Base-by-base conservation (phyloP, 2,888 invertebrate species). In the Nectonema munidae region DNA sequence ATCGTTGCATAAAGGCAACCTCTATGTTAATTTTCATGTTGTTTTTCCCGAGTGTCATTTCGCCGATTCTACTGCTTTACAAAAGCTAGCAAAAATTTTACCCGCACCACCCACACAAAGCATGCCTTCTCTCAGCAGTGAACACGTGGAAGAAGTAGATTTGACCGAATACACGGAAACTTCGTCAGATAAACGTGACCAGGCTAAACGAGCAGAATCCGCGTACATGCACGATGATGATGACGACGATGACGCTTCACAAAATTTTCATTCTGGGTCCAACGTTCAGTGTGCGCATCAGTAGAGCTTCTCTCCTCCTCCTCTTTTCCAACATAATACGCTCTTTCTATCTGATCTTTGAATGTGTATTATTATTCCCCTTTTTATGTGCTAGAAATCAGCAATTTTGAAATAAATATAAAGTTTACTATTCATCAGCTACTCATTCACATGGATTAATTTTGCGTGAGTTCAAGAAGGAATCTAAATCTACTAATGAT, bases 21-120 rank as follows among this genome's bases (percentile, higher is more conserved):
- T 86, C 37, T 70, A 70, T 50, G 65, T 83, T 40, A 69, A 71
- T 47, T 79, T 86, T 60, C 67, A 68, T 48, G 68, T 83, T 39
- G 63, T 64, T 42, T 81, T 81, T 57, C 83, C 83, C 29, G 64
- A 65, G 29, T 68, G 68, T 47, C 63, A 75, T 50, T 79, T 76
- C 58, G 65, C 68, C 21, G 62, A 64, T 44, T 65, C 67, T 45
- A 63, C 63, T 39, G 64, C 56, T 40, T 44, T 63, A 17, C 57
- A 69, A 59, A 56, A 64, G 49, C 58, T 81, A 44, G 76, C 76
- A 54, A 58, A 57, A 37, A 52, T 74, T 40, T 56, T 81, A 47
- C 74, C 77, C 1, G 61, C 68, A 1, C 62, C 72, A 43, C 65
- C 70, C 35, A 58, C 58, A 3, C 65, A 70, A 50, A 61, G 58